phyloP scores from a whole-genome alignment of 2,113 vertebrate genomes.

The Scortum barcoo region DNA sequence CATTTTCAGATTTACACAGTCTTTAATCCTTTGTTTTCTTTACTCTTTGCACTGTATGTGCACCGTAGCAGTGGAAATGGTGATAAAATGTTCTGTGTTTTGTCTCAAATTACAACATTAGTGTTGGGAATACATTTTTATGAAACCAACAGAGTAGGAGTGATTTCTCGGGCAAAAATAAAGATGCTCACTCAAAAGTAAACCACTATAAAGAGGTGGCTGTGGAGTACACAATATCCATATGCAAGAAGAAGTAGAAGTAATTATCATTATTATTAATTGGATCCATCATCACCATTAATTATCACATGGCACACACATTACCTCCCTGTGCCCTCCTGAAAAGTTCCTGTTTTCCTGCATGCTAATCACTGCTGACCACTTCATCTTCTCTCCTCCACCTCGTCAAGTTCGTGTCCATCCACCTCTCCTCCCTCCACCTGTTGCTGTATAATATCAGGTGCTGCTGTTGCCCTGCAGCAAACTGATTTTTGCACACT shows the following conservation, averaged over 20 bases:
- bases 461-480: too few relatives aligned
- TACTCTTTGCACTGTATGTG: slow-evolving; percentile 4
- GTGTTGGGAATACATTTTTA: background rate
- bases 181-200: background rate
- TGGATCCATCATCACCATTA: background rate
- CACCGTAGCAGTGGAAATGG: background rate
- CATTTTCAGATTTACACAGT: slow-evolving; percentile 20
- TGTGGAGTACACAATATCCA: too few relatives aligned
- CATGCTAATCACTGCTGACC: background rate
- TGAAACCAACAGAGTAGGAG: background rate
- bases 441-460: too few relatives aligned
- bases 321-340: background rate
- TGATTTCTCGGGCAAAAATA: background rate
- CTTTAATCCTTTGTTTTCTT: slow-evolving; percentile 34
- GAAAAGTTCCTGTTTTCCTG: background rate
- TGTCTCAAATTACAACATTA: background rate
- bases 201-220: too few relatives aligned
- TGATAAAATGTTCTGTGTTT: background rate
- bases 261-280: too few relatives aligned
- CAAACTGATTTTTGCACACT: too few relatives aligned
- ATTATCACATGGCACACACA: background rate
- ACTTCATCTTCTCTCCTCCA: background rate
- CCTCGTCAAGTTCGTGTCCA: too few relatives aligned
- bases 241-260: too few relatives aligned
- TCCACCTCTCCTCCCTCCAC: too few relatives aligned